Base-by-base conservation (phyloP, 2,797 vertebrate species). In the Lemur catta region DNA sequence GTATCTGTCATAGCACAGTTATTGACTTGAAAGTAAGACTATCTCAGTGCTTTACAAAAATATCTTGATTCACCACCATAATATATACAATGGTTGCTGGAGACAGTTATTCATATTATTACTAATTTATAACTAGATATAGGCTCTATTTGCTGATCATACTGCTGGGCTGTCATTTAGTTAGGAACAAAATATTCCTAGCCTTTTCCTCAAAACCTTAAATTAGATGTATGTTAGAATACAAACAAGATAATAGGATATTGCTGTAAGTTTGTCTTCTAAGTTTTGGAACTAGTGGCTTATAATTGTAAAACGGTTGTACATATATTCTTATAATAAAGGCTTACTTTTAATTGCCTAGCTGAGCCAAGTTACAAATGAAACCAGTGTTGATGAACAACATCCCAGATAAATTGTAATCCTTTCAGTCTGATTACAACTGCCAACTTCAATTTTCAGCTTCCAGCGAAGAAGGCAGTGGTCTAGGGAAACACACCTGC, bases 311-410 rank as follows among this genome's bases (percentile, higher is more conserved):
- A 80, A 71, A 65, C 41, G 84, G 20, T 84, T 59, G 43, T 61
- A 35, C 55, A 50, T 52, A 50, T 84, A 84, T 61, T 90, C 50
- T 85, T 82, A 50, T 38, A 18, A 50, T n/a, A 75, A 90, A 48
- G 24, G 18, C 30, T 93, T 61, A 55, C 55, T 94, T 96, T 95
- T 90, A 78, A 91, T 85, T 91, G 78, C 33, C 76, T 81, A 38
- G 13, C 30, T 41, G 61, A 93, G 72, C 82, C 24, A 55, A 74
- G 43, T 96, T 92, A 89, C 43, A 84, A 86, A 81, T 87, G 24
- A 84, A 94, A 88, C 35, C 55, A 38, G 80, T 38, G 69, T 41
- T 22, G 55, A 26, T 57, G 80, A 93, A 80, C 80, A 92, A 75
- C 30, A 89, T 28, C 50, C 55, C 78, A 92, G 88, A 75, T 76